Percentiles rank a stretch among this genome's conserved stretches.
These are phyloP conservation scores for Perizoma affinitatum DNA, from an alignment of 2,888 invertebrate genomes.

Conservation along the genomic window DNA sequence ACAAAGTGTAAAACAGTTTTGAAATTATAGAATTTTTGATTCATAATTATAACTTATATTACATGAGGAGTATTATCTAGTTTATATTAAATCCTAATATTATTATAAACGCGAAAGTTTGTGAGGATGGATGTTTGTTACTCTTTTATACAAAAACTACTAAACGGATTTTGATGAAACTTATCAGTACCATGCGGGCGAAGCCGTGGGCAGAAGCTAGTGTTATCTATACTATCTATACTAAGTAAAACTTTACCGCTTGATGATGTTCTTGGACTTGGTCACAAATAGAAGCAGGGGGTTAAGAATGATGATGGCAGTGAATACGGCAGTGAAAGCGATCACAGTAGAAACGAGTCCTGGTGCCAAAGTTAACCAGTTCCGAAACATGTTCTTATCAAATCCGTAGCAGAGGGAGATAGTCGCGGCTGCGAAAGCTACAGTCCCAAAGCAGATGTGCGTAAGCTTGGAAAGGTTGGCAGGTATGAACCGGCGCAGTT, in stretches of 20 bases:
- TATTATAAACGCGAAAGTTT: too few relatives aligned
- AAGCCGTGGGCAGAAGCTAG: too few relatives aligned
- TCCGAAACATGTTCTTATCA: slow-evolving; percentile 53
- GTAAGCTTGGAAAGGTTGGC: slow-evolving; percentile 49
- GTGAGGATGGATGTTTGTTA: too few relatives aligned
- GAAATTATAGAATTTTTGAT: too few relatives aligned
- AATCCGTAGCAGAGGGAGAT: slow-evolving; percentile 60
- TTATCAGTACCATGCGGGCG: too few relatives aligned
- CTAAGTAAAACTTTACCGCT: slow-evolving; percentile 27
- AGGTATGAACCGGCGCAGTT: slow-evolving; percentile 47
- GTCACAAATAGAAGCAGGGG: slow-evolving; percentile 54
- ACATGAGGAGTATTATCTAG: too few relatives aligned
- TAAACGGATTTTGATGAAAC: too few relatives aligned
- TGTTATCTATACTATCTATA: too few relatives aligned
- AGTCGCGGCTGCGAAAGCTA: slow-evolving; percentile 54
- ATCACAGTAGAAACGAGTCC: slow-evolving; percentile 49
- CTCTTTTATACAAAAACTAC: too few relatives aligned
- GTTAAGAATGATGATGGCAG: slow-evolving; percentile 56
- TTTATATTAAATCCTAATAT: too few relatives aligned
- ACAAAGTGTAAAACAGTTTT: too few relatives aligned
- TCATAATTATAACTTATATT: too few relatives aligned
- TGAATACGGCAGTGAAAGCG: slow-evolving; percentile 47
- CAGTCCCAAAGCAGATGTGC: slow-evolving; percentile 57
- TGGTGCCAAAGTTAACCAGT: slow-evolving; percentile 45
- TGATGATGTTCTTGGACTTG: slow-evolving; percentile 43